Evolutionary conservation across 2,113 vertebrate species (phyloP), one percentile per base, ranked within the genome.

Genomic region (Phaetusa simplex): DNA sequence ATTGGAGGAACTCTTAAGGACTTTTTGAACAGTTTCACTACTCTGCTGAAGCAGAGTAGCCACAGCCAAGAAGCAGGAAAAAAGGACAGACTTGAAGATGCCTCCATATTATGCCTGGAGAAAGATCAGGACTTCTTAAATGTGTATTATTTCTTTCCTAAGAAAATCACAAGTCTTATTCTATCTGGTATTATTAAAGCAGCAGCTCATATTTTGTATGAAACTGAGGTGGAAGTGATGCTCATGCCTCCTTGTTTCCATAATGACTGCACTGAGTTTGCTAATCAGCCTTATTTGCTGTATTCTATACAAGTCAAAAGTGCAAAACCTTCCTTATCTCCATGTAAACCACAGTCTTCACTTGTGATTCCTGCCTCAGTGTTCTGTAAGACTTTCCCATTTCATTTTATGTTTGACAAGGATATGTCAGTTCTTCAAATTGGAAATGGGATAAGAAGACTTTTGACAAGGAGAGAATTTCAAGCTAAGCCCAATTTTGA

Each of bases 11-110:
- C 99, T 6, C 99, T 99, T 36, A 99, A 99, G 34, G 99, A 99
- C 97, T 99, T 99, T 96, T 98, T 99, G 92, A 99, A 99, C 96
- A 99, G 99, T 96, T 99, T 99, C 97, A 99, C 99, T 79, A 99
- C 99, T 80, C 98, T 99, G 85, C 97, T 99, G 96, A 99, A 99
- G 93, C 99, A 99, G 95, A 99, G 99, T 94, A 65, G 98, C 93
- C 97, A 98, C 95, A 95, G 85, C 97, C 98, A 98, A 67, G 98
- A 98, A 85, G 97, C 97, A 27, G 98, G 96, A 74, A 98, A 97
- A 95, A 97, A 88, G 88, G 98, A 96, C 96, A 97, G 97, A 95
- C 98, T 98, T 58, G 99, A 99, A 93, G 98, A 99, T 19, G 98
- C 98, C 12, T 99, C 99, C 20, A 99, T 99, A 95, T 98, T 99